Base-by-base conservation (phyloP, 2,797 vertebrate species). In the Acestrorhynchus altus region DNA sequence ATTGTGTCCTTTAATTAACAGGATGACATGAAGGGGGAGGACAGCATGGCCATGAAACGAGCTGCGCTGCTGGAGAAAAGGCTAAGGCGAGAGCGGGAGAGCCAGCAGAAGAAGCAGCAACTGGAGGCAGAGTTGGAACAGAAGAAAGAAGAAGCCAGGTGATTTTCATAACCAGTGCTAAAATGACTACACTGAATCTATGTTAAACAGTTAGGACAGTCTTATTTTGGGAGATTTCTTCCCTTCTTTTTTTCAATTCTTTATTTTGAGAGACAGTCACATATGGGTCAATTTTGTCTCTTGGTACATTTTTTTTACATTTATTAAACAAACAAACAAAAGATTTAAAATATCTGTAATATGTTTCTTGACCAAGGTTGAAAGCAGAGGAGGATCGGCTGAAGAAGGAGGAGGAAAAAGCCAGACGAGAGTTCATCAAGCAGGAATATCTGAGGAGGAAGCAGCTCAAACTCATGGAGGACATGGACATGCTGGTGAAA, bases 391-490 rank as follows among this genome's bases (percentile, higher is more conserved):
- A 99, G 87, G 98, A 99, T 82, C 96, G 96, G 59, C 84, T 92
- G 88, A 96, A 95, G 88, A 98, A 98, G 87, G 98, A 99, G 85
- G 98, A 99, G 61, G 98, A 99, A 80, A 94, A 94, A 84, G 95
- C 96, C 31, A 93, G 97, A n/a, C 90, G 92, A 79, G 96, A 99
- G 83, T 99, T 95, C 86, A 99, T 99, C 89, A 97, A 98, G 87
- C 97, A 96, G 87, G 98, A 99, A 60, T 96, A 98, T 70, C 93
- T 99, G 89, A 92, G 97, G 81, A 95, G 97, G 84, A 99, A 99
- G 88, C 97, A 99, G 82, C 91, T 99, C 4, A 98, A 98, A 82
- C 94, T 99, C n/a, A 98, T 99, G 96, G 92, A 96, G 85, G 98
- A 98, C 83, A 98, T 99, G 98, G 95, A 97, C 82, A 94, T 91